phyloP scores from a whole-genome alignment of 2,888 invertebrate genomes.

The Netelia melanura region DNA sequence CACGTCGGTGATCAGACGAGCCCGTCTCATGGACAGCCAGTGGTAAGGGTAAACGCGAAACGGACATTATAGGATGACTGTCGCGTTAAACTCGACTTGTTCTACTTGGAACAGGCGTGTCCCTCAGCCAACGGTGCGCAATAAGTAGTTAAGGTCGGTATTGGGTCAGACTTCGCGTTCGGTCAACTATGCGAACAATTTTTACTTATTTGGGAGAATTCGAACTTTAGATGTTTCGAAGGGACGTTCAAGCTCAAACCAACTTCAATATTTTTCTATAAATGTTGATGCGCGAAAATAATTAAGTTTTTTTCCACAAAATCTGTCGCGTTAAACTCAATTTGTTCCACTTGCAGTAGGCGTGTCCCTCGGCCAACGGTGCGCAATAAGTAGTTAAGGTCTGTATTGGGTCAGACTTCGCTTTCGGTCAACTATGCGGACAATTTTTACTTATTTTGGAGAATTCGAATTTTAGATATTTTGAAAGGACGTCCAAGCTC shows the following conservation, averaged over 20 bases:
- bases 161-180: slow-evolving; percentile 21
- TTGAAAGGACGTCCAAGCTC: too few relatives aligned
- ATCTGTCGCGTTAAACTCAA: slow-evolving; percentile 12
- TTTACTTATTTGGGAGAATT: background rate
- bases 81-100: slow-evolving; percentile 10
- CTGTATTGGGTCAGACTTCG: slow-evolving; percentile 40
- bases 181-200: background rate
- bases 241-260: too few relatives aligned
- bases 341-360: slow-evolving; percentile 39
- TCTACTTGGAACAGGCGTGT: slow-evolving; percentile 39
- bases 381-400: slow-evolving; percentile 43
- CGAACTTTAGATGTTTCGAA: background rate
- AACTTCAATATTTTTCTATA: too few relatives aligned
- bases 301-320: too few relatives aligned
- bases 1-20: background rate
- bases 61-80: background rate
- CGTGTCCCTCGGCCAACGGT: background rate
- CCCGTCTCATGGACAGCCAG: background rate
- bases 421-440: background rate
- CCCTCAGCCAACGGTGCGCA: background rate
- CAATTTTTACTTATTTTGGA: background rate
- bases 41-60: slow-evolving; percentile 21
- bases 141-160: slow-evolving; percentile 50
- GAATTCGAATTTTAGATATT: background rate
- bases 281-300: too few relatives aligned